Percentiles rank a stretch among this genome's conserved stretches.
These are phyloP conservation scores for Gymnarchus niloticus DNA, from an alignment of 2,113 vertebrate species.

Conservation along the genomic window DNA sequence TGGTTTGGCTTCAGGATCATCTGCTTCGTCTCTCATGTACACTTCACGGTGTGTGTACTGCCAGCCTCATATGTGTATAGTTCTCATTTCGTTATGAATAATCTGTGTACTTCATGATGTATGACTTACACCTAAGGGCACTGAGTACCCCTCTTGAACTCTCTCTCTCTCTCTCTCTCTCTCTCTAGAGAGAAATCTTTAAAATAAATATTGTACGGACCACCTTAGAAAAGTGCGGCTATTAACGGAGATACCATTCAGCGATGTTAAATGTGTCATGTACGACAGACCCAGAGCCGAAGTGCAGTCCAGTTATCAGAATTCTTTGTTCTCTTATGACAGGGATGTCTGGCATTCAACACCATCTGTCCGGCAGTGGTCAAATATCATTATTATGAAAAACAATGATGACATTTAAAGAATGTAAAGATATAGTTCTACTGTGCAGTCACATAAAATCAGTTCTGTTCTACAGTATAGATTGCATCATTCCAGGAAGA, in stretches of 20 bases:
- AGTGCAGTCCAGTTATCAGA: background rate
- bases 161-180: too few species aligned
- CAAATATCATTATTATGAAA: background rate
- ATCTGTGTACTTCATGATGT: too few species aligned
- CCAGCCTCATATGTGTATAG: background rate
- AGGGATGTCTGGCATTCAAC: background rate
- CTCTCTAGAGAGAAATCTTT: too few species aligned
- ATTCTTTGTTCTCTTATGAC: background rate
- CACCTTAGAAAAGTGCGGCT: too few species aligned
- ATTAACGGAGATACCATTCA: too few species aligned
- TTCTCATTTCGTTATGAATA: background rate
- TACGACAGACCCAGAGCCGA: background rate
- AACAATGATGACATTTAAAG: background rate
- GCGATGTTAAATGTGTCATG: background rate
- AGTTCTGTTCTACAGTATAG: too few species aligned
- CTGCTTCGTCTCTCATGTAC: background rate
- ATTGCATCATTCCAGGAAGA: too few species aligned
- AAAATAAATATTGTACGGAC: too few species aligned
- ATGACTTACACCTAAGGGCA: too few species aligned
- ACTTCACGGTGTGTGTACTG: background rate
- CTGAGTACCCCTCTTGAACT: too few species aligned
- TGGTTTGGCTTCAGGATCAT: background rate
- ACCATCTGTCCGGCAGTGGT: background rate
- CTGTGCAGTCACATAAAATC: too few species aligned
- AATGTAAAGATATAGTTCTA: too few species aligned